phyloP scores from a whole-genome alignment of 2,888 invertebrate species.

The Microdon myrmicae region DNA sequence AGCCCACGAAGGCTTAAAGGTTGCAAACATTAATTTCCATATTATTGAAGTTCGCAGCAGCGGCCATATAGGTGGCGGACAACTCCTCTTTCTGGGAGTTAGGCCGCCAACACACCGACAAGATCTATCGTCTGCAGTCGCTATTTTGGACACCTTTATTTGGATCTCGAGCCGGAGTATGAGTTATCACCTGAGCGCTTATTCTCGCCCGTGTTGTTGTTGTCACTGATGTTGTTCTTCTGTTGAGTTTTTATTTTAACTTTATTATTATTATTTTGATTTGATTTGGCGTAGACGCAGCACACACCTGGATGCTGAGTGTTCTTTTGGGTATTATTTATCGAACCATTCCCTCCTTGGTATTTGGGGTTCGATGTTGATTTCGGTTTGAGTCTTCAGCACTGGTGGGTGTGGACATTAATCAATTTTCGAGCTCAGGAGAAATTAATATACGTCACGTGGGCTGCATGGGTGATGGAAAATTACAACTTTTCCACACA shows the following conservation, averaged over 20 bases:
- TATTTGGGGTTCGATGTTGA: conserved; percentile 43
- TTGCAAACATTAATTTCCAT: conserved; percentile 11
- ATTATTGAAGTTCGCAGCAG: too few species aligned
- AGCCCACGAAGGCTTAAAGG: conserved; percentile 32
- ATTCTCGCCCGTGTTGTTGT: conserved; percentile 1
- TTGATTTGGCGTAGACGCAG: conserved; percentile 44
- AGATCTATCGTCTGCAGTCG: conserved; percentile 23
- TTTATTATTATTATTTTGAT: conserved; percentile 51
- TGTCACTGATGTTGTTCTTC: conserved; percentile 6
- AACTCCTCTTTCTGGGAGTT: background rate
- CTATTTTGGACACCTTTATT: conserved; percentile 49
- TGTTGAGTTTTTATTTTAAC: background rate
- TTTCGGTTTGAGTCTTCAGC: conserved; percentile 31
- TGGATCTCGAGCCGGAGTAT: conserved; percentile 35
- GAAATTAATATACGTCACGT: conserved; percentile 51
- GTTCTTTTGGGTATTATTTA: conserved; percentile 13
- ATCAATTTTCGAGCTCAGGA: conserved; percentile 49
- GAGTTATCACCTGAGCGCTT: conserved; percentile 49
- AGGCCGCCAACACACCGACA: conserved; percentile 38
- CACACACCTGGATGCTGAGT: conserved; percentile 40
- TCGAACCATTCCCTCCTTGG: conserved; percentile 29
- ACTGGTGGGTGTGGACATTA: conserved; percentile 48
- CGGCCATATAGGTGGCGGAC: conserved; percentile 5
- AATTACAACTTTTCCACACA: conserved; percentile 29
- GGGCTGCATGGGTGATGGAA: conserved; percentile 50